These are phyloP conservation scores for Spea hammondii DNA, from an alignment of 2,797 vertebrate genomes.

Conservation along the genomic window DNA sequence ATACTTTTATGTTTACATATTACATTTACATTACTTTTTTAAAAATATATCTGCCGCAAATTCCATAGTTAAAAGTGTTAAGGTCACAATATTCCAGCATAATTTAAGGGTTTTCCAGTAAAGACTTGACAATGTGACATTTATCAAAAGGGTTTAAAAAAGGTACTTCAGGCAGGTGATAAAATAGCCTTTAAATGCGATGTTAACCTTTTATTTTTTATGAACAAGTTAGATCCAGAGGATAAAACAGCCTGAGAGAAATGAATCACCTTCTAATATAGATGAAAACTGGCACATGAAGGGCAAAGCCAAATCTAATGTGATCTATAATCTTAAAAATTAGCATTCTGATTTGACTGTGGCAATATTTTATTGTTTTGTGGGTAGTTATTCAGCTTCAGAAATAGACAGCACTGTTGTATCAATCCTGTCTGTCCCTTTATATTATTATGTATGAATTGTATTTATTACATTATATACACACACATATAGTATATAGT, in stretches of 20 bases:
- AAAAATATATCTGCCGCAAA: background rate
- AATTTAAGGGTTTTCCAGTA: constrained; percentile 5
- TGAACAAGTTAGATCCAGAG: constrained; percentile 38
- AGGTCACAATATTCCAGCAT: constrained; percentile 10
- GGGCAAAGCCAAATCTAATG: background rate
- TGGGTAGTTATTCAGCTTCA: too few relatives aligned
- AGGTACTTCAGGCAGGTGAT: constrained; percentile 53
- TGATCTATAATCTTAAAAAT: background rate
- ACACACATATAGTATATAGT: too few relatives aligned
- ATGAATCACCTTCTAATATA: constrained; percentile 19
- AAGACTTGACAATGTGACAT: constrained; percentile 51
- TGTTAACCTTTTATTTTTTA: constrained; percentile 53
- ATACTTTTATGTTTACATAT: too few relatives aligned
- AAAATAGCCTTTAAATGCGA: constrained; percentile 38
- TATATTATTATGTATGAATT: too few relatives aligned
- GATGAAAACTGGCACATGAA: constrained; percentile 22
- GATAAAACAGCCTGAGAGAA: constrained; percentile 11
- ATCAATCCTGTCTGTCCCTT: too few relatives aligned
- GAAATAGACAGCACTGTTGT: too few relatives aligned
- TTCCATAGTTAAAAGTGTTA: background rate
- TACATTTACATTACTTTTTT: too few relatives aligned
- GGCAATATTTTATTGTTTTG: background rate
- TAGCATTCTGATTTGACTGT: background rate
- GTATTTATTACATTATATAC: too few relatives aligned
- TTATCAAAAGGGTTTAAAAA: constrained; percentile 44